Conservation (phyloP, 2,797 vertebrate species). For the Gadopsis marmoratus region DNA sequence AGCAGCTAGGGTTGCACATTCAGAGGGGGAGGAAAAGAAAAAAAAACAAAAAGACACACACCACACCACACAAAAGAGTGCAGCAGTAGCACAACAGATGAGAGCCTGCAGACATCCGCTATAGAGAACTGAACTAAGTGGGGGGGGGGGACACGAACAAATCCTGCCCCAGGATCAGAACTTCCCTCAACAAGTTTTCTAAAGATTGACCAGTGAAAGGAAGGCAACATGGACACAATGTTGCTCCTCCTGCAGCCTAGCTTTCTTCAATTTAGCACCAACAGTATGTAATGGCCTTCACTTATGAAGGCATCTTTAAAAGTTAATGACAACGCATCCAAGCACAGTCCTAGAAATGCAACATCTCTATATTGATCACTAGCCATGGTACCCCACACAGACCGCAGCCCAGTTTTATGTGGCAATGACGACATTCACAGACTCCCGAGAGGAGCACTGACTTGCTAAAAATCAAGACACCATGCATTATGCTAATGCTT, state of each 20-base stretch:
- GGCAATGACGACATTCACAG: slow-evolving; percentile 24
- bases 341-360: slow-evolving; percentile 29
- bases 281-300: neutral
- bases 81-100: slow-evolving; percentile 48
- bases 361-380: slow-evolving; percentile 21
- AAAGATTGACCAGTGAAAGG: slow-evolving; percentile 3
- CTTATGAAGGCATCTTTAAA: neutral
- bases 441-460: neutral
- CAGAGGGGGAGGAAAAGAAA: neutral
- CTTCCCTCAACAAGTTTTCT: slow-evolving; percentile 16
- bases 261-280: neutral
- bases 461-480: neutral
- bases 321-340: slow-evolving; percentile 8
- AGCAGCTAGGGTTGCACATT: slow-evolving; percentile 50
- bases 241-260: neutral
- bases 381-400: slow-evolving; percentile 2
- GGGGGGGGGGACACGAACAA: neutral
- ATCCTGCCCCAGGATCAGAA: slow-evolving; percentile 11
- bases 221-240: slow-evolving; percentile 13
- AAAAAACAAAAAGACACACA: too few relatives aligned
- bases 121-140: slow-evolving; percentile 11
- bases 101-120: slow-evolving; percentile 49
- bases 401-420: slow-evolving; percentile 9
- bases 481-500: neutral
- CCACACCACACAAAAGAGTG: slow-evolving; percentile 1